Evolutionary conservation across 2,113 vertebrate genomes (phyloP), one percentile per base, ranked within the genome.

Genomic region (Atlantisia rogersi): DNA sequence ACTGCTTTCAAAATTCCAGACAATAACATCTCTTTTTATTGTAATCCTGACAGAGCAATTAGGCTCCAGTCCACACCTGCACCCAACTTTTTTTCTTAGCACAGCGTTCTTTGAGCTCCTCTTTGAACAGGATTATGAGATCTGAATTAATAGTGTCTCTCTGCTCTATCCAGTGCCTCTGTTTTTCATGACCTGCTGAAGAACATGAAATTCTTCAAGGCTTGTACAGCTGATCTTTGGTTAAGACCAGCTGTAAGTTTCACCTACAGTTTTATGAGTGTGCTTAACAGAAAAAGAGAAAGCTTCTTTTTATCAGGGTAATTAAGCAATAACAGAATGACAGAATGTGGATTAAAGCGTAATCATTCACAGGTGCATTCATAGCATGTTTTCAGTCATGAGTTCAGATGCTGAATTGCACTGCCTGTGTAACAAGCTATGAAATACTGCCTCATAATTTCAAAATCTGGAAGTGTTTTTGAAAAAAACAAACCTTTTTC

Each of bases 21-120:
- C 81, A 87, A 97, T 95, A 96, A 81, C 71, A 68, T 89, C 94
- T 91, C 91, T 94, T 86, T 95, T 96, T 39, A 92, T 93, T 94
- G 89, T 91, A 94, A 97, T 96, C 93, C 94, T 95, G 96, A 90
- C 91, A 95, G 85, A 93, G 85, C 91, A 95, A 97, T 97, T 97
- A 96, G 85, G 87, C 60, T 90, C 65, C 79, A 83, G 53, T 94
- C 52, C 82, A 92, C 94, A 97, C 91, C 94, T 97, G 95, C 82
- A 95, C 93, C 75, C 1, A 0, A 32, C 39, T 77, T 80, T 80
- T 75, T 44, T 91, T 90, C 86, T 88, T 79, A 79, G 44, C n/a
- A 60, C 22, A 78, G 83, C 14, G n/a, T n/a, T 89, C 95, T 95
- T 94, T 92, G 95, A 97, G 91, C 46, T 95, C 55, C 74, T 85